phyloP scores from a whole-genome alignment of 2,888 invertebrate species.

The Eretmocerus hayati region DNA sequence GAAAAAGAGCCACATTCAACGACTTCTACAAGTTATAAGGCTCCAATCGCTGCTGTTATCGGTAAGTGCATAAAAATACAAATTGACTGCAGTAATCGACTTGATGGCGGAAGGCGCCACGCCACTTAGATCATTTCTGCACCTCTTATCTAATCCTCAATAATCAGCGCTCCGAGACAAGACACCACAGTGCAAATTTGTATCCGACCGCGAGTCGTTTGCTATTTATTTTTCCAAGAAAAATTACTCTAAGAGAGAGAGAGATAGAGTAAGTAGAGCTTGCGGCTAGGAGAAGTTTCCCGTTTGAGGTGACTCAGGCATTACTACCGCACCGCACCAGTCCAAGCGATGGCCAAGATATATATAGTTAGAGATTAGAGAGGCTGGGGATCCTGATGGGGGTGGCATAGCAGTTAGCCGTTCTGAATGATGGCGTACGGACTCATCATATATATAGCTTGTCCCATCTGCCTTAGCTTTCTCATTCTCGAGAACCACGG shows the following conservation, averaged over 20 bases:
- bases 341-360: background rate
- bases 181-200: too few species aligned
- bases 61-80: too few species aligned
- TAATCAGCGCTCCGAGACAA: too few species aligned
- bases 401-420: constrained; percentile 4
- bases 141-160: too few species aligned
- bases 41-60: too few species aligned
- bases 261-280: constrained; percentile 2
- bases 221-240: constrained; percentile 46
- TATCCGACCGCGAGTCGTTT: constrained; percentile 27
- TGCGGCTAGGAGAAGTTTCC: background rate
- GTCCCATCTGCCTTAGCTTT: constrained; percentile 1
- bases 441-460: background rate
- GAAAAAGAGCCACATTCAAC: too few species aligned
- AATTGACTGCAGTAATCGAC: too few species aligned
- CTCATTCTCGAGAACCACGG: background rate
- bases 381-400: background rate
- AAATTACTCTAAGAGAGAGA: constrained; percentile 38
- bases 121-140: too few species aligned
- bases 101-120: too few species aligned
- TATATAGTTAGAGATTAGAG: background rate
- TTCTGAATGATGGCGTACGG: constrained; percentile 19
- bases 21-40: too few species aligned
- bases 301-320: background rate
- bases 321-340: background rate